A percentile compares a stretch with the other conserved stretches of the same genome.
phyloP scores from a whole-genome alignment of 2,113 vertebrate species.

The Passer montanus region DNA sequence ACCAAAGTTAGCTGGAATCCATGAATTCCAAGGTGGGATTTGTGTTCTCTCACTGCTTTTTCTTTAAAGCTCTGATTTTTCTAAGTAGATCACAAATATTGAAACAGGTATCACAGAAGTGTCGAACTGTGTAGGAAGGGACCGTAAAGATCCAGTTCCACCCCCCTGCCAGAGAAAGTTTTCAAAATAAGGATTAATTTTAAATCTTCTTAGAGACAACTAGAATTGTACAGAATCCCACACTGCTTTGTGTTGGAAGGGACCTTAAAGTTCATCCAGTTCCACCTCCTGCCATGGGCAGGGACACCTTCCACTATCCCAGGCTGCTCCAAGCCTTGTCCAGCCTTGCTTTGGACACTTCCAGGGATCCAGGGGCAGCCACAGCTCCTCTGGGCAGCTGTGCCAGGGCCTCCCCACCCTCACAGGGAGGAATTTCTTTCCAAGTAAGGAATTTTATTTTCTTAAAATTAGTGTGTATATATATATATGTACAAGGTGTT shows the following conservation, averaged over 20 bases:
- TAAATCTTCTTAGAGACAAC: background rate
- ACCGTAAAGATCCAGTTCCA: background rate
- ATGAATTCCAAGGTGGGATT: slow-evolving; percentile 89
- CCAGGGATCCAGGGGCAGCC: background rate
- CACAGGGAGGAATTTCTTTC: background rate
- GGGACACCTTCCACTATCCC: background rate
- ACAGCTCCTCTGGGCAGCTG: background rate
- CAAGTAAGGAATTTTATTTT: background rate
- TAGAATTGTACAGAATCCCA: background rate
- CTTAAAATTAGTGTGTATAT: background rate
- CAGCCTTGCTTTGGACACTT: background rate
- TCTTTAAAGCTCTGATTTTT: background rate
- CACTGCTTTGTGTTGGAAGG: background rate
- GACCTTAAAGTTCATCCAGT: background rate
- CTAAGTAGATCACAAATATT: background rate
- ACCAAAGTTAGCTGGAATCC: slow-evolving; percentile 86
- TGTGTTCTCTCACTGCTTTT: background rate
- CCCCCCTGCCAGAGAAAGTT: background rate
- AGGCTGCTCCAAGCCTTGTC: rapidly evolving
- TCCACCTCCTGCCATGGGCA: background rate
- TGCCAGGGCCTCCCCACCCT: background rate
- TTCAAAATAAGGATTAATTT: background rate
- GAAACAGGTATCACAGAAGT: background rate
- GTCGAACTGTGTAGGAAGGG: background rate
- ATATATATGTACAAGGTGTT: background rate